Base-by-base conservation (phyloP, 64 coral and sea anemone genomes). In the Montipora foliosa region DNA sequence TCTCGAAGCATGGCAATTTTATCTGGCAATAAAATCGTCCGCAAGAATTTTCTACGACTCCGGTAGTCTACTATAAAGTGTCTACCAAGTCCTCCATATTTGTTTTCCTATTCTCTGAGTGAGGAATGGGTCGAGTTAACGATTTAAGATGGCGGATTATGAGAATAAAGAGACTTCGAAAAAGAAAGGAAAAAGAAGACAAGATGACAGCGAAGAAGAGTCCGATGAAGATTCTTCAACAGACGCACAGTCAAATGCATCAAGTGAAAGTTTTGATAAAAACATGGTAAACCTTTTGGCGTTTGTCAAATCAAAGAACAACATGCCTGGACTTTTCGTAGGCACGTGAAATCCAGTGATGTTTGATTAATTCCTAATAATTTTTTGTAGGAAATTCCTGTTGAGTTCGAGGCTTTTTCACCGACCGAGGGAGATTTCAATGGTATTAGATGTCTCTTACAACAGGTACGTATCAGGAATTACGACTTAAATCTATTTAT, bases 351-450 rank as follows among this genome's bases (percentile, higher is more conserved):
- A 14, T 8, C 55, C 7, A 44, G 49, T 11, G 4, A n/a, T 4
- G 14, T 51, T 47, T 5, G 3, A 79, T 47, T 51, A 51, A 47
- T 8, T 13, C 45, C 37, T 46, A 45, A 14, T 77, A 5, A 67
- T 14, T 44, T 37, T 37, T 77, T 64, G 62, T 55, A 97, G 96
- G 96, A 97, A 80, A 95, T 97, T 71, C 96, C 96, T 72, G 96
- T 97, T 2, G 96, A 97, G 20, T 97, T 97, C 94, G 96, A 97
- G 85, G 96, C 96, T 20, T 94, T 92, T 44, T 90, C 92, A 25
- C 96, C 96, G 0, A 87, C 86, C 14, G 90, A 94, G 55, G 88
- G 89, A 44, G 96, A 97, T 89, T 97, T 95, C 19, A 92, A 48
- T 88, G 93, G 92, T 7, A 94, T 97, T 11, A 69, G 86, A 64